These are phyloP conservation scores for Villa cingulata DNA, from an alignment of 2,888 invertebrate species.

Conservation along the genomic window DNA sequence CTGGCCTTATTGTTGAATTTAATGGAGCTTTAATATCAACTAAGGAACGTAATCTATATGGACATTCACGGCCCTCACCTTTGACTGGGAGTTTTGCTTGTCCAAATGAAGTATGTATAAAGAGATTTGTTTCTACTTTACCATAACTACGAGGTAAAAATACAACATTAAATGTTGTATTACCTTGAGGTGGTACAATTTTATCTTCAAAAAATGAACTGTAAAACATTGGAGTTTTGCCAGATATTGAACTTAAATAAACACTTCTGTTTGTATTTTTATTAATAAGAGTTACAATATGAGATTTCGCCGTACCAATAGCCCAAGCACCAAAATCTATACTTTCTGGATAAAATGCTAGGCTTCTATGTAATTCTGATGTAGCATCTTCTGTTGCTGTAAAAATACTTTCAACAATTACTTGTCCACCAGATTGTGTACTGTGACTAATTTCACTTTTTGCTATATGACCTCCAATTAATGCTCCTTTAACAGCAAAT, in stretches of 20 bases:
- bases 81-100: slow-evolving; percentile 75
- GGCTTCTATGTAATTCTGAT: slow-evolving; percentile 24
- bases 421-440: not conserved
- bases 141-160: slow-evolving; percentile 89
- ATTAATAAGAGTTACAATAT: slow-evolving; percentile 78
- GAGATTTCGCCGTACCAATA: slow-evolving; percentile 75
- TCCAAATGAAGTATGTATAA: slow-evolving; percentile 90
- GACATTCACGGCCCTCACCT: slow-evolving; percentile 77
- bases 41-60: slow-evolving; percentile 81
- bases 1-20: slow-evolving; percentile 78
- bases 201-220: slow-evolving; percentile 94
- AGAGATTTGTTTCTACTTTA: slow-evolving; percentile 70
- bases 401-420: slow-evolving; percentile 1
- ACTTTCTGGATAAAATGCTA: slow-evolving; percentile 38
- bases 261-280: slow-evolving; percentile 72
- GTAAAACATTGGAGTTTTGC: slow-evolving; percentile 89
- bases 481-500: slow-evolving; percentile 6
- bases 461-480: slow-evolving; percentile 9
- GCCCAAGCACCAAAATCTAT: slow-evolving; percentile 49
- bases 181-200: slow-evolving; percentile 82
- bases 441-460: slow-evolving; percentile 8
- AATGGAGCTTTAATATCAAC: slow-evolving; percentile 81
- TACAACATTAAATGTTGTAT: slow-evolving; percentile 91
- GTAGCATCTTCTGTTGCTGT: slow-evolving; percentile 8
- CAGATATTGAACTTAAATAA: slow-evolving; percentile 86